Evolutionary conservation across 2,797 vertebrate genomes (phyloP), one percentile per base, ranked within the genome.

Genomic region (Premnoplex brunnescens): DNA sequence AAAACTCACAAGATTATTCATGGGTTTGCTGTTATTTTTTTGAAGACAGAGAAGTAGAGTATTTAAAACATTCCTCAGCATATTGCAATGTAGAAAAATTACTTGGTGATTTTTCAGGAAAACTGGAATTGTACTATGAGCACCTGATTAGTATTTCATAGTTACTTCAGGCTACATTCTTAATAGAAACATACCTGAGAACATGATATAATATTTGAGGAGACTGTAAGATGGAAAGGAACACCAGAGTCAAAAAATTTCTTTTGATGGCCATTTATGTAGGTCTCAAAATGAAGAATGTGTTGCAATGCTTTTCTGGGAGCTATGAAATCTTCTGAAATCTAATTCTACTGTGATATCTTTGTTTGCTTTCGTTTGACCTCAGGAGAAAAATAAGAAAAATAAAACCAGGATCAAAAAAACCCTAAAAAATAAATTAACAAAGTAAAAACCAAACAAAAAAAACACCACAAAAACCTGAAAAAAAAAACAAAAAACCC

Each of bases 31-130:
- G 5, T n/a, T 75, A 27, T 17, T 27, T 81, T 81, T 90, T 19
- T 49, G 58, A 75, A 62, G 62, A 14, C 14, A 39, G 52, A 46
- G 4, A 41, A 37, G 3, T 27, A 62, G 71, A 0, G 0, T 26
- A 34, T n/a, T 32, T 5, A 82, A 88, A 80, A 63, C 7, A 12
- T 66, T 74, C 27, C 34, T 68, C 28, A 46, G 43, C 18, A 12
- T 28, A 54, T 6, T 77, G 20, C 24, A 55, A 54, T 32, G 48
- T 2, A 64, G 30, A 69, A 69, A 43, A 79, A 55, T 32, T 55
- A 28, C 12, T 26, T 28, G 12, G 20, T 15, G 22, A 34, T 73
- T 75, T 87, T 82, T 62, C n/a, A 49, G 44, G 32, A 51, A 66
- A 76, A 69, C 3, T 66, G 7, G 4, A 80, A 62, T 62, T 71